Evolutionary conservation across 2,113 vertebrate species (phyloP).

Genomic region (mouse (Mus musculus)): GRCm39 chr13:111140001-111140500

Average conservation of each 20-base stretch:
- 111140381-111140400: not conserved
- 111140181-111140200: not conserved
- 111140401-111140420: not conserved
- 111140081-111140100: not conserved
- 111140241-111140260: not conserved
- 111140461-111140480: not conserved
- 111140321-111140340: not conserved
- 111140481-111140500: not conserved
- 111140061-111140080: not conserved
- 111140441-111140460: not conserved
- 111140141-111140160: not conserved
- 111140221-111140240: not conserved
- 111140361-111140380: not conserved
- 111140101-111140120: not conserved
- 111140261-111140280: not conserved
- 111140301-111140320: not conserved
- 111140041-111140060: not conserved
- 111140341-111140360: not conserved
- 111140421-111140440: not conserved
- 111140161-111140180: not conserved
- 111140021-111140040: not conserved
- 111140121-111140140: too few species aligned
- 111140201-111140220: not conserved
- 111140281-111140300: not conserved
- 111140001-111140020: not conserved